A percentile compares a stretch with the other conserved stretches of the same genome.
phyloP scores from a whole-genome alignment of 2,888 invertebrate genomes.

The Xestia ashworthii region DNA sequence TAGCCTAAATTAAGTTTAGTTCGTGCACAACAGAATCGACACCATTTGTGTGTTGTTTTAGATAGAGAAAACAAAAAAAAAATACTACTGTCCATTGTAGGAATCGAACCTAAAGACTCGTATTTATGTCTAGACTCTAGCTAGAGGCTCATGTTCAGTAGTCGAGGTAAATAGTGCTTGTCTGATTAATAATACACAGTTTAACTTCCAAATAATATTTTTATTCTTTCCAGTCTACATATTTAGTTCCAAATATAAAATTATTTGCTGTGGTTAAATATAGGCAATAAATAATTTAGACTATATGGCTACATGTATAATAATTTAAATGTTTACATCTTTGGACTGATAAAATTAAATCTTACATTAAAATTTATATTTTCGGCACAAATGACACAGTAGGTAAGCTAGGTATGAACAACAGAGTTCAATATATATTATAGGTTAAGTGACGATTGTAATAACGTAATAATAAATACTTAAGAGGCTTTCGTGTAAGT shows the following conservation, averaged over 20 bases:
- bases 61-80: too few species aligned
- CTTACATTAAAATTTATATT: conserved; percentile 29
- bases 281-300: conserved; percentile 48
- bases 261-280: conserved; percentile 28
- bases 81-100: too few species aligned
- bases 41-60: too few species aligned
- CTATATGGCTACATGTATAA: conserved; percentile 34
- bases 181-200: conserved; percentile 17
- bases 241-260: conserved; percentile 33
- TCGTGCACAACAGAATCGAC: too few species aligned
- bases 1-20: too few species aligned
- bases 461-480: conserved; percentile 8
- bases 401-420: background rate
- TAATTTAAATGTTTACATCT: conserved; percentile 43
- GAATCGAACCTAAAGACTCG: background rate
- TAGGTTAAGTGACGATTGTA: background rate
- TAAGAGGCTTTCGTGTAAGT: background rate
- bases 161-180: background rate
- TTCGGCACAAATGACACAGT: background rate
- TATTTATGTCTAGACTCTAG: background rate
- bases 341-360: conserved; percentile 33
- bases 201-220: background rate
- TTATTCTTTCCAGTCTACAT: conserved; percentile 25
- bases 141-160: background rate
- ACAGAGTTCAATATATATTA: background rate